Evolutionary conservation across 2,797 vertebrate species (phyloP).

Genomic region (Furcifer pardalis): DNA sequence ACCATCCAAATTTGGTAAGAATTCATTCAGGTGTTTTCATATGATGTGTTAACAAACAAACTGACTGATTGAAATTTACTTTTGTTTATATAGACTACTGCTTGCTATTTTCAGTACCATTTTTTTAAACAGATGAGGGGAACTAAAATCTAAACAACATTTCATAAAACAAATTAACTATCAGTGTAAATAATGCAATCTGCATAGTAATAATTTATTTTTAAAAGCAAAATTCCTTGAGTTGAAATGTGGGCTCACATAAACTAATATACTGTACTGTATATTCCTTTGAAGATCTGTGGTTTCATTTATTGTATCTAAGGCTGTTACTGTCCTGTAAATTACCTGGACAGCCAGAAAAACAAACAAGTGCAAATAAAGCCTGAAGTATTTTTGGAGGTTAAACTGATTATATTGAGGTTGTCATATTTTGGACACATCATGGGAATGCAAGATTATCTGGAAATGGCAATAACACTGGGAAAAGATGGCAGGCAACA

Average conservation of each 20-base stretch:
- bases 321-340: too few relatives aligned
- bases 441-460: too few relatives aligned
- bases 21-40: neutral
- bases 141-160: neutral
- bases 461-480: too few relatives aligned
- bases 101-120: neutral
- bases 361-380: neutral
- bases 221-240: slow-evolving; percentile 13
- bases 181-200: slow-evolving; percentile 4
- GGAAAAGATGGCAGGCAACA: too few relatives aligned
- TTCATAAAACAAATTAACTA: neutral
- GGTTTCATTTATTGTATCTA: neutral
- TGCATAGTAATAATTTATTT: slow-evolving; percentile 2
- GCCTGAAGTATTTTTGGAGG: too few relatives aligned
- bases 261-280: too few relatives aligned
- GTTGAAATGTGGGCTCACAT: neutral
- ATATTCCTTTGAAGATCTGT: too few relatives aligned
- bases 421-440: too few relatives aligned
- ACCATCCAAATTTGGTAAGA: too few relatives aligned
- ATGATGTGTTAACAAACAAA: neutral
- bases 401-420: too few relatives aligned
- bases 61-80: neutral
- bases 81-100: neutral
- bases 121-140: neutral
- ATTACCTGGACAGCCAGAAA: neutral